These are phyloP conservation scores for Lasioglossum figueresi DNA, from an alignment of 2,888 invertebrate species.

Conservation along the genomic window DNA sequence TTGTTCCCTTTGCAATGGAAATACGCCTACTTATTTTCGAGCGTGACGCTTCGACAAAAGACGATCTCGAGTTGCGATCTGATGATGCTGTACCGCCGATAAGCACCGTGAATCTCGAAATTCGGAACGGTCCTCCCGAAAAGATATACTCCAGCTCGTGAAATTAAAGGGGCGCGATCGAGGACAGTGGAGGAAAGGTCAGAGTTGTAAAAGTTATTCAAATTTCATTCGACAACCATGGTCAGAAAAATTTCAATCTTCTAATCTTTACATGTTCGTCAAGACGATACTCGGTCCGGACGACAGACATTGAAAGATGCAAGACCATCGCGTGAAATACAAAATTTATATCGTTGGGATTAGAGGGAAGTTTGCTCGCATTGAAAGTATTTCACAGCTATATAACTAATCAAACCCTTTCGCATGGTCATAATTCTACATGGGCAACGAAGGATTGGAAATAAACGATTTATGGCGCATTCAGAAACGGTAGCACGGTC, in stretches of 20 bases:
- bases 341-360: not conserved
- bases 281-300: too few species aligned
- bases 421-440: too few species aligned
- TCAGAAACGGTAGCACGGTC: too few species aligned
- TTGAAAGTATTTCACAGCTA: not conserved
- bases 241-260: not conserved
- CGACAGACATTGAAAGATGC: too few species aligned
- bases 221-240: not conserved
- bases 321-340: too few species aligned
- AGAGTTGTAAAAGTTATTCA: not conserved
- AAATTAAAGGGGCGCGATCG: not conserved
- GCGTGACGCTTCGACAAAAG: constrained; percentile 42
- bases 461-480: not conserved
- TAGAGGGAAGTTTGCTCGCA: not conserved
- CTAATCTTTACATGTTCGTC: not conserved
- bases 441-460: not conserved
- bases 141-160: not conserved
- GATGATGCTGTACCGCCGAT: not conserved
- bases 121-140: not conserved
- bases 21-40: constrained; percentile 39
- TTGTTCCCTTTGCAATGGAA: constrained; percentile 34
- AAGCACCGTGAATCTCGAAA: not conserved
- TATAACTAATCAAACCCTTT: not conserved
- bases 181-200: not conserved
- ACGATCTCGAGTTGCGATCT: constrained; percentile 28